Conservation (phyloP, 2,888 invertebrate genomes). For the Crepidodera aurea region DNA sequence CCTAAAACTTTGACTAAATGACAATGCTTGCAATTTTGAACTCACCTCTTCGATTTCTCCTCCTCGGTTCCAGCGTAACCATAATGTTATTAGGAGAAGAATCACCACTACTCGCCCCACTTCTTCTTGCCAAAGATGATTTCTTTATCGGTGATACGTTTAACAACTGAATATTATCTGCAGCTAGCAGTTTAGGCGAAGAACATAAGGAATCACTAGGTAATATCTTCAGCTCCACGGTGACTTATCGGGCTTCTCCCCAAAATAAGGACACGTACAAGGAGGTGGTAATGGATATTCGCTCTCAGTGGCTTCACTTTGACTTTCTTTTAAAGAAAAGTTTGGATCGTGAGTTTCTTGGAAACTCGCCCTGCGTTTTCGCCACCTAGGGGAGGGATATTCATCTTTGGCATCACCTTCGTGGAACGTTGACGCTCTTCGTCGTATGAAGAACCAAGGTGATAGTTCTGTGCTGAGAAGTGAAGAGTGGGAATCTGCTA, state of each 20-base stretch:
- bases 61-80: slow-evolving; percentile 76
- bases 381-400: slow-evolving; percentile 57
- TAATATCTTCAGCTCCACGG: slow-evolving; percentile 61
- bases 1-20: too few relatives aligned
- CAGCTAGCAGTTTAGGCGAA: slow-evolving; percentile 39
- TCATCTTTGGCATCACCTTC: slow-evolving; percentile 60
- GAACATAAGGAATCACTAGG: slow-evolving; percentile 51
- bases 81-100: slow-evolving; percentile 60
- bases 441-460: slow-evolving; percentile 54
- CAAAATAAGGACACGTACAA: slow-evolving; percentile 84
- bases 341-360: slow-evolving; percentile 56
- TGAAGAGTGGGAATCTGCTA: slow-evolving; percentile 56
- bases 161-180: slow-evolving; percentile 55
- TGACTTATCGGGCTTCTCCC: slow-evolving; percentile 66
- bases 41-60: slow-evolving; percentile 64
- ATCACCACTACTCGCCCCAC: slow-evolving; percentile 49
- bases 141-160: slow-evolving; percentile 61
- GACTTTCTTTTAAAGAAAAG: slow-evolving; percentile 43
- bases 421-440: slow-evolving; percentile 64
- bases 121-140: slow-evolving; percentile 47
- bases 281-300: slow-evolving; percentile 73
- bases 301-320: slow-evolving; percentile 48
- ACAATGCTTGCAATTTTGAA: too few relatives aligned
- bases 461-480: slow-evolving; percentile 53
- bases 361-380: slow-evolving; percentile 60